Percentiles rank a stretch among this genome's conserved stretches.
phyloP scores from a whole-genome alignment of 2,113 vertebrate genomes.

The Morone chrysops region DNA sequence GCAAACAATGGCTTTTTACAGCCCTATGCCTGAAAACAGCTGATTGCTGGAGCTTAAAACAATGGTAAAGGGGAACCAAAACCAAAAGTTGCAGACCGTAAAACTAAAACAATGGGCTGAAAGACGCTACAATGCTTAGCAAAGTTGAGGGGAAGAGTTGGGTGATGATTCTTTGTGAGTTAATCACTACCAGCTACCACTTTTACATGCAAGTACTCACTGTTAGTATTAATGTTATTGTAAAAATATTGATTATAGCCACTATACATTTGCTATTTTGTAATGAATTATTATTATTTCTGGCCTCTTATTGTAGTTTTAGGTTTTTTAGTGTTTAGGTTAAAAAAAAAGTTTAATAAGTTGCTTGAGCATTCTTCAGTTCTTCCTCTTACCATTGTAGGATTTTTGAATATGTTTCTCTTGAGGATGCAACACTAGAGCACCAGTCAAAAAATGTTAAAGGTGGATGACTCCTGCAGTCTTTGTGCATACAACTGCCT shows the following conservation, averaged over 20 bases:
- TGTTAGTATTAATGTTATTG: neutral
- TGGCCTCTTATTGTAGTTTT: neutral
- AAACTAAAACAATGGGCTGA: slow-evolving; percentile 7
- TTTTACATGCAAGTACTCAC: neutral
- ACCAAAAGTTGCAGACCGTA: neutral
- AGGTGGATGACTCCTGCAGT: slow-evolving; percentile 26
- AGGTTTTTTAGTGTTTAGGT: no score
- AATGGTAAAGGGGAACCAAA: neutral
- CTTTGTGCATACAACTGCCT: slow-evolving; percentile 46
- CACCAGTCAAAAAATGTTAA: slow-evolving; percentile 25
- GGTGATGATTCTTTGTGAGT: no score
- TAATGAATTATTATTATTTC: neutral
- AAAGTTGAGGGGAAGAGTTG: neutral
- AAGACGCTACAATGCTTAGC: neutral
- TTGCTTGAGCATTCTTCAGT: no score
- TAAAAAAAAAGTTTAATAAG: no score
- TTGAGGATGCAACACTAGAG: neutral
- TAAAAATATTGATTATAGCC: neutral
- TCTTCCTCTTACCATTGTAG: no score
- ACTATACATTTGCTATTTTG: neutral
- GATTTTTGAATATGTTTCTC: neutral
- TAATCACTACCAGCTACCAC: neutral
- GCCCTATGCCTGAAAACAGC: neutral
- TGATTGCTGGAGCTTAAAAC: neutral
- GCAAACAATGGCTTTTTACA: no score